These are phyloP conservation scores for Hirtodrosophila confusa DNA, from an alignment of 2,888 invertebrate genomes.

Conservation along the genomic window DNA sequence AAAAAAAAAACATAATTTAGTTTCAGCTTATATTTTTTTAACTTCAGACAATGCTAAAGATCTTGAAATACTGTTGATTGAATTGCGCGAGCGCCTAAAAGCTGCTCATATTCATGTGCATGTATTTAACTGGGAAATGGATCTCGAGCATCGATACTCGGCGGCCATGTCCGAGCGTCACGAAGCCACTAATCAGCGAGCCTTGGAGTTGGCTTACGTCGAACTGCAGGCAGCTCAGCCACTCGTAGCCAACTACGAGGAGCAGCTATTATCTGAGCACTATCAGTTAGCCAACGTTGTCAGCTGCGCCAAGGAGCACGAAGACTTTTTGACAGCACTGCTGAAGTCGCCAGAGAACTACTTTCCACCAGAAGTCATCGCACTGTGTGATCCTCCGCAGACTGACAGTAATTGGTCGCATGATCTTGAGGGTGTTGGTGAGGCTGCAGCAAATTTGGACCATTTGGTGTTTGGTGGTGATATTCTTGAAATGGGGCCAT, in stretches of 20 bases:
- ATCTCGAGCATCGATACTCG: constrained; percentile 67
- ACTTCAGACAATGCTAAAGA: constrained; percentile 55
- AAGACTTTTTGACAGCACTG: constrained; percentile 49
- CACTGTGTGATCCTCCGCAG: constrained; percentile 33
- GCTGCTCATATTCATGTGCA: constrained; percentile 64
- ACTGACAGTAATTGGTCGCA: neutral
- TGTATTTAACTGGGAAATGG: constrained; percentile 77
- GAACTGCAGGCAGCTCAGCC: constrained; percentile 4
- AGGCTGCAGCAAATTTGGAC: constrained; percentile 2
- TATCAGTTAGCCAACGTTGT: constrained; percentile 39
- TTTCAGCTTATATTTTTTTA: neutral
- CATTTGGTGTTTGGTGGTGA: constrained; percentile 25
- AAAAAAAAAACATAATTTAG: neutral
- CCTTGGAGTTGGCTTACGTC: constrained; percentile 17
- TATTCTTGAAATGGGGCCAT: constrained; percentile 26
- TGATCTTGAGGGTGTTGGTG: neutral
- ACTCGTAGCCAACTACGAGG: constrained; percentile 18
- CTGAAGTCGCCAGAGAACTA: constrained; percentile 55
- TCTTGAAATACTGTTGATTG: constrained; percentile 53
- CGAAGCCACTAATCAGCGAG: constrained; percentile 31
- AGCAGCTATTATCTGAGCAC: constrained; percentile 31
- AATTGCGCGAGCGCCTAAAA: constrained; percentile 66
- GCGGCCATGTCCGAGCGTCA: constrained; percentile 43
- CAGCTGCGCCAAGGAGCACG: constrained; percentile 37
- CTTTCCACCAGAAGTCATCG: constrained; percentile 52